phyloP scores from a whole-genome alignment of 2,113 vertebrate species.

The Onychostoma macrolepis region DNA sequence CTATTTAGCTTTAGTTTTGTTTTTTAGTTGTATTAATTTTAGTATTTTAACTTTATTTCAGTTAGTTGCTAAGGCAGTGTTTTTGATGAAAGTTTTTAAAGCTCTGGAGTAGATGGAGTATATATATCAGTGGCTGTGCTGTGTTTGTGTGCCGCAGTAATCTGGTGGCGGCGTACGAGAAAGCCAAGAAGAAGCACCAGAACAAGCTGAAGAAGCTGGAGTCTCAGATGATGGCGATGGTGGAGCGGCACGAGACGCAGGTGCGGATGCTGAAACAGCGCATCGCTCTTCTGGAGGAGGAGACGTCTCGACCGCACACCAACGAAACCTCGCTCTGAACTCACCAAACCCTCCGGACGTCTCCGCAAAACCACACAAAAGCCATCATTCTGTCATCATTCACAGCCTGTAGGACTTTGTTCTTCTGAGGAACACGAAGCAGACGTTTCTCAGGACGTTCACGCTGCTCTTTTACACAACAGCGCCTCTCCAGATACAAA shows the following conservation, averaged over 20 bases:
- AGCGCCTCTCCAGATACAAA: neutral
- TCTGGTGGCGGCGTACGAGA: slow-evolving; percentile 88
- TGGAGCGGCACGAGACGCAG: slow-evolving; percentile 89
- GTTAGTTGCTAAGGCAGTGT: too few species aligned
- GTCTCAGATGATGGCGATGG: slow-evolving; percentile 92
- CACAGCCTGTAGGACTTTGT: too few species aligned
- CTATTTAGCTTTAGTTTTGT: too few species aligned
- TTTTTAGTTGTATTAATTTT: neutral
- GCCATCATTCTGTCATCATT: too few species aligned
- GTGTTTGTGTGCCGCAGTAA: slow-evolving; percentile 72
- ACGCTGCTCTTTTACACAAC: neutral
- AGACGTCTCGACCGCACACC: slow-evolving; percentile 85
- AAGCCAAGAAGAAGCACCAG: slow-evolving; percentile 90
- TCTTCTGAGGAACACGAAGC: neutral
- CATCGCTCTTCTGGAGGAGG: slow-evolving; percentile 87
- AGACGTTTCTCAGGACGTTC: neutral
- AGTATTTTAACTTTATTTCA: neutral
- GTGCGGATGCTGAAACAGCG: slow-evolving; percentile 89
- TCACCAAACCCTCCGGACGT: too few species aligned
- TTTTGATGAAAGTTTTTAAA: too few species aligned
- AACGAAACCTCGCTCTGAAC: slow-evolving; percentile 88
- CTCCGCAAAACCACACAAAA: too few species aligned
- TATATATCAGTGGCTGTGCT: neutral
- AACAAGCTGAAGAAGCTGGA: slow-evolving; percentile 90
- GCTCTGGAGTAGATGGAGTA: too few species aligned